Evolutionary conservation across 2,797 vertebrate species (phyloP).

Genomic region (Rhynchonycteris naso): DNA sequence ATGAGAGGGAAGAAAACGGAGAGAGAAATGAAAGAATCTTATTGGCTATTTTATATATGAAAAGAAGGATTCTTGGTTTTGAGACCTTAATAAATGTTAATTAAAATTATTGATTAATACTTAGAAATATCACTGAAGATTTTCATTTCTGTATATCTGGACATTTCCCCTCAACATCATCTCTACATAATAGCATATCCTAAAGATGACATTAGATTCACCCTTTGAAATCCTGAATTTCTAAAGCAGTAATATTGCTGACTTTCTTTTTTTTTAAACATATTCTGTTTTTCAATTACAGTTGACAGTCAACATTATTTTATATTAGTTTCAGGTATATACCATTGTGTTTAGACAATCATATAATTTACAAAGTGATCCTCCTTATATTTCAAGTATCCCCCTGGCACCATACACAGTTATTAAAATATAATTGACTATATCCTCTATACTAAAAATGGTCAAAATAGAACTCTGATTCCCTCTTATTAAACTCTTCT

Average conservation of each 20-base stretch:
- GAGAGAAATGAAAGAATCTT: not conserved
- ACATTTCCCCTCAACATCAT: not conserved
- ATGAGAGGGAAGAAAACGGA: not conserved
- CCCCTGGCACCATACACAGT: no score
- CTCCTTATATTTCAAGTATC: no score
- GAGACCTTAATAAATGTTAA: not conserved
- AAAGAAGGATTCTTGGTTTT: not conserved
- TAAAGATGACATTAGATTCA: not conserved
- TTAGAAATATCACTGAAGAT: not conserved
- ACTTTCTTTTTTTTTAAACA: not conserved
- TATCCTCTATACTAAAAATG: no score
- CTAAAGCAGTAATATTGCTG: not conserved
- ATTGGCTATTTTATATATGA: not conserved
- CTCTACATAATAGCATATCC: not conserved
- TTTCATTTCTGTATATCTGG: not conserved
- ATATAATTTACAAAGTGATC: no score
- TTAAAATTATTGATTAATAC: not conserved
- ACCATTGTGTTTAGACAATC: no score
- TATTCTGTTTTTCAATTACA: not conserved
- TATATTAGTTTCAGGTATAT: no score
- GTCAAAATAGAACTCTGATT: not conserved
- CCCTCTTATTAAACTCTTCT: not conserved
- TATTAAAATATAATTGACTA: no score
- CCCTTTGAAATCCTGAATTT: not conserved
- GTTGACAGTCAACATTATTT: no score